Conservation (phyloP, 2,888 invertebrate species). For the Agrochola macilenta region DNA sequence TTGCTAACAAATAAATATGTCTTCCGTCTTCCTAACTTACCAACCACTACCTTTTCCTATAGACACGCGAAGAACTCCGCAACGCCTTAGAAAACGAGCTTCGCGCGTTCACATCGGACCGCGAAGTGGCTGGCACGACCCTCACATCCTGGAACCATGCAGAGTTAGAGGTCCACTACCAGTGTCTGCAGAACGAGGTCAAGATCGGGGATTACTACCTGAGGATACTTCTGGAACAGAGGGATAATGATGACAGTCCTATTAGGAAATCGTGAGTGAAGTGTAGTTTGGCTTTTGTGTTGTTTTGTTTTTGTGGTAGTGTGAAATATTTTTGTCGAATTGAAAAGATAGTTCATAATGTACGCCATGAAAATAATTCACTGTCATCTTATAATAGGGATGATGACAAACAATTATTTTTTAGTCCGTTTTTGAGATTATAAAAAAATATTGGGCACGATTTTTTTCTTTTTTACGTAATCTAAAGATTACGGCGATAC, state of each 20-base stretch:
- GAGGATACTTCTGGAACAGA: constrained; percentile 97
- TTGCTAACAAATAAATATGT: background rate
- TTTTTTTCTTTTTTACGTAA: too few relatives aligned
- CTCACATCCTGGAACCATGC: constrained; percentile 99
- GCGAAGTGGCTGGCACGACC: constrained; percentile 96
- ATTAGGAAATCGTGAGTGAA: constrained; percentile 97
- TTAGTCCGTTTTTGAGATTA: too few relatives aligned
- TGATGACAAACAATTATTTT: too few relatives aligned
- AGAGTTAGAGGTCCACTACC: constrained; percentile 98
- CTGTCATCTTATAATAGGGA: too few relatives aligned
- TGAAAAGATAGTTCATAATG: too few relatives aligned
- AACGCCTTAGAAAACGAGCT: constrained; percentile 98
- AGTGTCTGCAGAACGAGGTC: constrained; percentile 98
- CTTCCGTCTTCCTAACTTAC: background rate
- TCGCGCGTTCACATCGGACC: constrained; percentile 96
- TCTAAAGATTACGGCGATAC: too few relatives aligned
- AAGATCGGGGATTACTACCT: constrained; percentile 99
- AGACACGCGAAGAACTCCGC: constrained; percentile 98
- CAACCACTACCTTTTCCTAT: constrained; percentile 2
- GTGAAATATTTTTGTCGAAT: too few relatives aligned
- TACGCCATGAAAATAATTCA: too few relatives aligned
- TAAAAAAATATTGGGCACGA: too few relatives aligned
- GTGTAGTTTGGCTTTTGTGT: background rate
- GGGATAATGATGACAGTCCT: constrained; percentile 95
- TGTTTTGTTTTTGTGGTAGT: too few relatives aligned